phyloP scores from a whole-genome alignment of 2,888 invertebrate genomes.

The Stenoptilia bipunctidactyla region DNA sequence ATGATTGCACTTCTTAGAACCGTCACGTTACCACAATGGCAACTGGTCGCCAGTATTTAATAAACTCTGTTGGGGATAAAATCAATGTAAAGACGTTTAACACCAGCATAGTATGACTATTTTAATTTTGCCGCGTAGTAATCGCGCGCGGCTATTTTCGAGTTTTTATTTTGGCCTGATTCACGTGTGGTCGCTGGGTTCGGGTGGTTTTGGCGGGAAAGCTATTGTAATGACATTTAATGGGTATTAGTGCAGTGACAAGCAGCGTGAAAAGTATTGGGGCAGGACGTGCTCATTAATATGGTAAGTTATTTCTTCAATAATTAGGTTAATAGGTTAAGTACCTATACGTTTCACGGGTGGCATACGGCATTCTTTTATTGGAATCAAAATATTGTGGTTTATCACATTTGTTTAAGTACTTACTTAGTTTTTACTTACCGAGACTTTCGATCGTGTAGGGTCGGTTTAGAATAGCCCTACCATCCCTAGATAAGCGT shows the following conservation, averaged over 20 bases:
- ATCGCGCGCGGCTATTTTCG: conserved; percentile 55
- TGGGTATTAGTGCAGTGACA: conserved; percentile 16
- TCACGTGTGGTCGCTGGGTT: conserved; percentile 62
- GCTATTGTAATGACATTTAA: conserved; percentile 34
- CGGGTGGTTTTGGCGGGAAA: conserved; percentile 58
- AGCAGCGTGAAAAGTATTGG: conserved; percentile 28
- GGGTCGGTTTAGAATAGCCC: too few species aligned
- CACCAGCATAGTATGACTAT: conserved; percentile 41
- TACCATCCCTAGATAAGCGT: too few species aligned
- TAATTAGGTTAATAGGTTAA: too few species aligned
- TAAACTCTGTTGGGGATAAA: conserved; percentile 54
- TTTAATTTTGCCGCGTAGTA: conserved; percentile 50
- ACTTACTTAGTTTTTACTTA: too few species aligned
- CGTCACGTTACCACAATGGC: neutral
- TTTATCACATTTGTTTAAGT: too few species aligned
- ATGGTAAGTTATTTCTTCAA: neutral
- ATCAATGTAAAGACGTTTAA: conserved; percentile 21
- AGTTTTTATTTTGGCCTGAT: conserved; percentile 67
- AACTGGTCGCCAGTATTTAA: neutral
- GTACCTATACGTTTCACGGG: too few species aligned
- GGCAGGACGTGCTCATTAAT: conserved; percentile 19
- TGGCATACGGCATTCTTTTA: too few species aligned
- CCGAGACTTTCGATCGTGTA: too few species aligned
- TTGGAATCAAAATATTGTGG: too few species aligned
- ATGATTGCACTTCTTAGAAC: too few species aligned